phyloP scores from a whole-genome alignment of 1,140 invertebrate species.

The fruit fly (Drosophila melanogaster) region DNA sequence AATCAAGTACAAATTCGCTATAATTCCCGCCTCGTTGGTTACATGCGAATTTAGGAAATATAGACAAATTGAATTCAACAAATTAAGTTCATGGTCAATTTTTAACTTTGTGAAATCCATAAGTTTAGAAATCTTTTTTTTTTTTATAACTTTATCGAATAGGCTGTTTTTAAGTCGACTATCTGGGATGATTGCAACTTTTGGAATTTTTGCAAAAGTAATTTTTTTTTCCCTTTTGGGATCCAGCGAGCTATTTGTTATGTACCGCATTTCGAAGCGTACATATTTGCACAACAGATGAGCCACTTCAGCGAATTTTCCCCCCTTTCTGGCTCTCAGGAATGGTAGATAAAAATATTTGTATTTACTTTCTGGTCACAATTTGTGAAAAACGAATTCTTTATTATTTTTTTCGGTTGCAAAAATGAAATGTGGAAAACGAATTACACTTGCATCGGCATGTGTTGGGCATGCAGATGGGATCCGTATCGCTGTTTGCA shows the following conservation, averaged over 20 bases:
- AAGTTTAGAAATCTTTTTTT: too few species aligned
- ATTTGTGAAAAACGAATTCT: conserved; percentile 10
- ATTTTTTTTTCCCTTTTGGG: too few species aligned
- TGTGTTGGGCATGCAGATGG: conserved; percentile 10
- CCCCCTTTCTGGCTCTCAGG: not conserved
- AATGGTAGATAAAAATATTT: conserved; percentile 15
- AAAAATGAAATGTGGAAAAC: conserved; percentile 6
- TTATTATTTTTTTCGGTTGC: not conserved
- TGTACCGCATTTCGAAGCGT: not conserved
- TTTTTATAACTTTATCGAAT: too few species aligned
- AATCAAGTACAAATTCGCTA: not conserved
- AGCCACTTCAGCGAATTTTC: not conserved
- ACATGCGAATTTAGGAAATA: not conserved
- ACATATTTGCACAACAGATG: conserved; percentile 8
- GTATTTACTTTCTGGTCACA: conserved; percentile 28
- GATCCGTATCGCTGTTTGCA: not conserved
- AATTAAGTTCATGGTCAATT: too few species aligned
- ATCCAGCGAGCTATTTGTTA: conserved; percentile 1
- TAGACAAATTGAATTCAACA: not conserved
- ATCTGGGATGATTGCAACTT: too few species aligned
- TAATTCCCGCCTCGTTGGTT: not conserved
- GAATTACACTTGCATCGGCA: conserved; percentile 27
- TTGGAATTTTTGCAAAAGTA: too few species aligned
- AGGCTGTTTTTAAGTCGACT: not conserved
- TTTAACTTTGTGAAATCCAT: too few species aligned